Evolutionary conservation across 2,888 invertebrate genomes (phyloP), one percentile per base, ranked within the genome.

Genomic region (Amphipoea oculea): DNA sequence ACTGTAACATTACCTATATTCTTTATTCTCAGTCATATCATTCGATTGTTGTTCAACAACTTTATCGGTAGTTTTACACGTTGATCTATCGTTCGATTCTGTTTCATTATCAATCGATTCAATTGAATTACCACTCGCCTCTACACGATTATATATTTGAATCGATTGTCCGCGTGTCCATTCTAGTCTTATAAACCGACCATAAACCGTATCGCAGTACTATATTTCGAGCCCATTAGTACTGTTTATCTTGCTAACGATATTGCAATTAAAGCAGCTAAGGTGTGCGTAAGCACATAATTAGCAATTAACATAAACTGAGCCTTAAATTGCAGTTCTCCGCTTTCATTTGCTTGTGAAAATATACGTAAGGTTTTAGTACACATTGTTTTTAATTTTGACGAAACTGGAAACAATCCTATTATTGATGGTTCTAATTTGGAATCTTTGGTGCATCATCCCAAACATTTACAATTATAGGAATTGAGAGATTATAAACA

Each of bases 221-320:
- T 76, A 78, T 62, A 76, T 74, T 69, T 65, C 11, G 48, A 83
- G 62, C 29, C 63, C 74, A 75, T 83, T 79, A 83, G 73, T 72
- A 76, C 62, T 82, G 75, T 79, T 89, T 87, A 84, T 85, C 72
- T 83, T 82, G 75, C 79, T 85, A 86, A 86, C 73, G 76, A 89
- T 88, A 84, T 87, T 88, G 86, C 88, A 91, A 89, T 90, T 88
- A 90, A 88, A 85, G 79, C 81, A 85, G 81, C 78, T 76, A 77
- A 73, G 71, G 78, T 74, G 70, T 82, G 76, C 57, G 78, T 80
- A 75, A 76, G 73, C 73, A 87, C 84, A 85, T 91, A 90, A 91
- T 91, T 89, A 91, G 82, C 82, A 87, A 92, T 90, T 90, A 91
- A 86, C 83, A 81, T 81, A 79, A 78, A 85, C 73, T 65, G 71